Evolutionary conservation across 2,888 invertebrate species (phyloP), one percentile per base, ranked within the genome.

Genomic region (Macroteleia sp.): DNA sequence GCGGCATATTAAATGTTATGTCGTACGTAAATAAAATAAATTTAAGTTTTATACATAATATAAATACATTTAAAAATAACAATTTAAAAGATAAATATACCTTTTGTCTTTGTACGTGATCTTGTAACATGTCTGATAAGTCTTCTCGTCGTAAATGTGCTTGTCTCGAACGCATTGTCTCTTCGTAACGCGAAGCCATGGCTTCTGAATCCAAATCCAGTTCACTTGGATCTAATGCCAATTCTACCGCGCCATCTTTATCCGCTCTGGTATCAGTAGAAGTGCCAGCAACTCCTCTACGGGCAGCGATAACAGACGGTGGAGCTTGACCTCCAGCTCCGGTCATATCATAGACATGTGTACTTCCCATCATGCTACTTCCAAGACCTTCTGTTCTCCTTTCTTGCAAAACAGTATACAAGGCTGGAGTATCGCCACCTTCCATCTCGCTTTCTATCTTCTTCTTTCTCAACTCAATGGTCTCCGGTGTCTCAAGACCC

Each of bases 401-500:
- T 92, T 99, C 99, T 22, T 98, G 98, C 70, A 99, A 92, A 70
- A 99, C 96, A 85, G 98, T 98, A 92, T 98, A 99, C 20, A 99
- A 92, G 0, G 97, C 97, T 0, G 98, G 99, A 0, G 98, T 98
- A 88, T 99, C 98, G 25, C 95, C 96, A 39, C 97, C 97, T 91
- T 99, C 99, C 95, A 97, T 96, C 91, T 98, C 98, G 74, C 95
- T 96, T 91, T 99, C 99, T 78, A 98, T 97, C 90, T 98, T 97
- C 92, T 97, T 96, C 93, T 99, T 99, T 81, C 99, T 93, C 81
- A 99, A 93, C 91, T 99, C 99, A 87, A 99, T 99, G 82, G 98
- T 97, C 90, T 99, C 99, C 0, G 99, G 99, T 0, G 99, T 99
- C 92, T 99, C 99, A 92, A 99, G 94, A 71, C 99, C 99, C 48